Percentiles rank a stretch among this genome's conserved stretches.
phyloP scores from a whole-genome alignment of 1,140 invertebrate genomes.

The Macrobrachium rosenbergii region DNA sequence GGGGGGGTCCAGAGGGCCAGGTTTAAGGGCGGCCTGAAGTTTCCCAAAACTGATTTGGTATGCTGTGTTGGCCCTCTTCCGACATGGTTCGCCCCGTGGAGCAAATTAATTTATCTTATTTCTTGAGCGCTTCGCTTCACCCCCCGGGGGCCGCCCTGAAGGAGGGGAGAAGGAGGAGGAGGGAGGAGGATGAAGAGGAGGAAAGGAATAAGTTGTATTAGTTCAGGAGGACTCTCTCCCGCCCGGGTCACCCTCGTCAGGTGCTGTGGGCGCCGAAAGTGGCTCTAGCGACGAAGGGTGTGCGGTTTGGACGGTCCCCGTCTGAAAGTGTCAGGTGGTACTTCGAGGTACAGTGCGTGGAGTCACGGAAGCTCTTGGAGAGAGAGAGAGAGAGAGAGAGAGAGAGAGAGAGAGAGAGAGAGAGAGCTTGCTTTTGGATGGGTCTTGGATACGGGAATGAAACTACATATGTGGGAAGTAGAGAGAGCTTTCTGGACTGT shows the following conservation, averaged over 20 bases:
- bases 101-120: constrained; percentile 62
- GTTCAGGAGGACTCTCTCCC: neutral
- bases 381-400: neutral
- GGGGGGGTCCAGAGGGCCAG: neutral
- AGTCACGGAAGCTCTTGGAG: neutral
- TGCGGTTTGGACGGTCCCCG: neutral
- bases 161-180: neutral
- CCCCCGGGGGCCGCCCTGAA: neutral
- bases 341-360: too few species aligned
- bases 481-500: too few species aligned
- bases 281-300: neutral
- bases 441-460: neutral
- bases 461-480: neutral
- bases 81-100: constrained; percentile 20
- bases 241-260: neutral
- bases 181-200: neutral
- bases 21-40: constrained; percentile 15
- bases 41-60: constrained; percentile 40
- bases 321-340: neutral
- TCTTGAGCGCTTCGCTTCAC: constrained; percentile 10
- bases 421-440: neutral
- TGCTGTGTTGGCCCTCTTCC: constrained; percentile 18
- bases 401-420: neutral
- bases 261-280: neutral
- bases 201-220: neutral